A percentile compares a stretch with the other conserved stretches of the same genome.
These are phyloP conservation scores for Crotalus tigris DNA, from an alignment of 2,113 vertebrate genomes.

Conservation along the genomic window DNA sequence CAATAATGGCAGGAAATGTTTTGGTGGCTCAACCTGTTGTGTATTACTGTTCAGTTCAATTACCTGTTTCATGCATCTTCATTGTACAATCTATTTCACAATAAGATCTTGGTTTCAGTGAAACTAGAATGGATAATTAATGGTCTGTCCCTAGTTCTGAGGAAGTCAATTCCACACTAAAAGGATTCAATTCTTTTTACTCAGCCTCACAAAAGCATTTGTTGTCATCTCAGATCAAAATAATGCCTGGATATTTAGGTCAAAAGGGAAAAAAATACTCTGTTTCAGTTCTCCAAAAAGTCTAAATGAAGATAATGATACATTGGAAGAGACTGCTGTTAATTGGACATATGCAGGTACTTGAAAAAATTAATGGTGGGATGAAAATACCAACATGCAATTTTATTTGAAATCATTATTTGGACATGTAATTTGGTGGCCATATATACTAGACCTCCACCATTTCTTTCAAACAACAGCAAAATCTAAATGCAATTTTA, in stretches of 20 bases:
- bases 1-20: background rate
- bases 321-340: rapidly evolving
- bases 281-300: conserved; percentile 6
- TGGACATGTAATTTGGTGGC: background rate
- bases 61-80: conserved; percentile 17
- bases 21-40: background rate
- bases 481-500: background rate
- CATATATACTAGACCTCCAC: background rate
- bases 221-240: background rate
- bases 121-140: conserved; percentile 13
- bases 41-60: conserved; percentile 18
- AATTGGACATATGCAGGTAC: background rate
- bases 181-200: background rate
- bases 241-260: background rate
- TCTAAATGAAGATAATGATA: background rate
- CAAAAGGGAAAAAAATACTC: background rate
- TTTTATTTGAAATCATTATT: conserved; percentile 20
- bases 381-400: background rate
- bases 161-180: conserved; percentile 6
- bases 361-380: background rate
- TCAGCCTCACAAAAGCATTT: background rate
- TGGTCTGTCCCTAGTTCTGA: background rate
- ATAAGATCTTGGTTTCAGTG: conserved; percentile 1
- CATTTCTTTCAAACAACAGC: background rate
- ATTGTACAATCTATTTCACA: conserved; percentile 8